Base-by-base conservation (phyloP, 2,888 invertebrate genomes). In the Melanotus villosus region DNA sequence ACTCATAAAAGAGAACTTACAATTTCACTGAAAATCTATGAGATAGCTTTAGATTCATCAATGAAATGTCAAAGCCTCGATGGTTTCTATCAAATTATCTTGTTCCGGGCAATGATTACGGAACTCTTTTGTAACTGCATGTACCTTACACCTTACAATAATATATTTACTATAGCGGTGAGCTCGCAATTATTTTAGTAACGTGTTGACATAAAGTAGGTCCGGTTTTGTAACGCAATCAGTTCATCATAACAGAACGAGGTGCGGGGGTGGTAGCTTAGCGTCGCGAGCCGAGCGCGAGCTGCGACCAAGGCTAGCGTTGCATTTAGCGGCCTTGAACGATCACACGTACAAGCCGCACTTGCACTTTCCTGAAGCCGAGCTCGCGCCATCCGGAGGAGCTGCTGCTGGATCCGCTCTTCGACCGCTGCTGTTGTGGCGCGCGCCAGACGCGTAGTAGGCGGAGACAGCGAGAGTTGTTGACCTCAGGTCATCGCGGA, bases 401-500 rank as follows among this genome's bases (percentile, higher is more conserved):
- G 70, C 66, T 71, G 73, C 73, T 66, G 64, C 60, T 64, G 41
- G 34, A 59, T 59, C 63, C 66, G 47, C 50, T 67, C 68, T 68
- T 73, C 68, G 72, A 70, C 65, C 74, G 59, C 69, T 70, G 73
- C 71, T 75, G 73, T 73, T 72, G 66, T 73, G 70, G 74, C 71
- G 69, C 73, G 78, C 81, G 78, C 80, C 82, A 82, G 82, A 82
- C 82, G 81, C 78, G 76, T 81, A 84, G 84, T 84, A 82, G 84
- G 84, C 82, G 84, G 84, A 82, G 82, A 83, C 82, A 81, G 80
- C 80, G 82, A 82, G 82, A 83, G 84, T 84, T 84, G 84, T 84
- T 84, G 84, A 84, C 84, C 84, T 83, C 82, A 82, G 84, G 83
- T 84, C 84, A 84, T 82, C 81, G 79, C 81, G 80, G 79, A 81